phyloP scores from a whole-genome alignment of 92 coral and sea anemone genomes.

The Zoanthus sansibaricus region DNA sequence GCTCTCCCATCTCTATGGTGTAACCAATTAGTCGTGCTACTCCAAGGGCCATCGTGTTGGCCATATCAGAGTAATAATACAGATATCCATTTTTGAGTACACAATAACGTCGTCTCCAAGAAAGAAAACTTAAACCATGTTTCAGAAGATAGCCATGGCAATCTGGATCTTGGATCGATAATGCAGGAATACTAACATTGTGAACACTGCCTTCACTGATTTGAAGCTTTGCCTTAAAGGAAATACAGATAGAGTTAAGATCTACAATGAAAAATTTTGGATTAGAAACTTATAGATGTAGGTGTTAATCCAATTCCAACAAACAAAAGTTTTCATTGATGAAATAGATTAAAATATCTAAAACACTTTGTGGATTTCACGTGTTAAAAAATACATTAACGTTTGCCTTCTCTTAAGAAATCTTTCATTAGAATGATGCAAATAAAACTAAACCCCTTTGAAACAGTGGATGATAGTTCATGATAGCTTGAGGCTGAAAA shows the following conservation, averaged over 20 bases:
- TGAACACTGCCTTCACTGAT: slow-evolving; percentile 89
- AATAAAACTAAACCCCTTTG: too few relatives aligned
- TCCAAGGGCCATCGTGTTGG: slow-evolving; percentile 92
- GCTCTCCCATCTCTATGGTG: slow-evolving; percentile 65
- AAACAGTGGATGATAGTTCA: too few relatives aligned
- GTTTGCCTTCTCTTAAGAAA: too few relatives aligned
- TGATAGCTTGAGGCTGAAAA: too few relatives aligned
- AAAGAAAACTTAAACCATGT: slow-evolving; percentile 75
- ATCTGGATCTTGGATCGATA: slow-evolving; percentile 97
- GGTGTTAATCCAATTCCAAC: too few relatives aligned
- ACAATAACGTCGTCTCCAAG: slow-evolving; percentile 95
- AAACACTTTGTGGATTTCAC: too few relatives aligned
- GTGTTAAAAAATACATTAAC: too few relatives aligned
- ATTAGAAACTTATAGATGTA: too few relatives aligned
- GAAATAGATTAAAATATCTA: too few relatives aligned
- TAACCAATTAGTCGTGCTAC: slow-evolving; percentile 92
- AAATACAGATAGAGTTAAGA: not conserved
- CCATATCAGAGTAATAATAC: slow-evolving; percentile 95
- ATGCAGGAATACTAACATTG: slow-evolving; percentile 97
- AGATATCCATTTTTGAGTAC: slow-evolving; percentile 97
- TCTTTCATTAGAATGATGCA: too few relatives aligned
- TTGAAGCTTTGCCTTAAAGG: slow-evolving; percentile 71
- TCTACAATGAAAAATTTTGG: too few relatives aligned
- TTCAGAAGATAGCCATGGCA: slow-evolving; percentile 98
- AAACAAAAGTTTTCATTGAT: too few relatives aligned